A percentile compares a stretch with the other conserved stretches of the same genome.
Conservation (phyloP, 35 echinoderm and acorn worm species). For the Lytechinus pictus region DNA sequence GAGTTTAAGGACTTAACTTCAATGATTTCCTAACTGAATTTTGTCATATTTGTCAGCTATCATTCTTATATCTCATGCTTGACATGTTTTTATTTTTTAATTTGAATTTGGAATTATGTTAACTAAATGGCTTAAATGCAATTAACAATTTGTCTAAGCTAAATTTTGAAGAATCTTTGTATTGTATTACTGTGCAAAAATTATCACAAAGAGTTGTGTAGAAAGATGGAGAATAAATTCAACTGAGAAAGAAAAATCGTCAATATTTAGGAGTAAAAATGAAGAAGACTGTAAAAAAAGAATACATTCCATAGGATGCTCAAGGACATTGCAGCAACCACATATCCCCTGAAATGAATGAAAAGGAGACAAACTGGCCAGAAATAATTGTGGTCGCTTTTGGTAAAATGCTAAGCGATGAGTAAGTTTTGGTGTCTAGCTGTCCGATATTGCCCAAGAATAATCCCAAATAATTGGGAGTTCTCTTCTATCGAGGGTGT, state of each 20-base stretch:
- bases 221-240: not conserved
- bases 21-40: too few species aligned
- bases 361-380: not conserved
- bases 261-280: not conserved
- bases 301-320: not conserved
- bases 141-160: too few species aligned
- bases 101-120: too few species aligned
- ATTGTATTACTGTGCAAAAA: not conserved
- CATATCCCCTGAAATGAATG: not conserved
- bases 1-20: too few species aligned
- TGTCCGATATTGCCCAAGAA: not conserved
- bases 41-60: too few species aligned
- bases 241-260: not conserved
- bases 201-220: not conserved
- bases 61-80: too few species aligned
- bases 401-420: not conserved
- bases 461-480: slow-evolving; percentile 39
- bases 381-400: not conserved
- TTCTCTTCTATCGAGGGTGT: not conserved
- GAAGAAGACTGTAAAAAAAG: not conserved
- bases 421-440: not conserved
- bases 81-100: too few species aligned
- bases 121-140: too few species aligned
- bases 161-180: too few species aligned
- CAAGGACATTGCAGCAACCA: not conserved